Evolutionary conservation across 2,113 vertebrate species (phyloP).

Genomic region (Aleadryas rufinucha): DNA sequence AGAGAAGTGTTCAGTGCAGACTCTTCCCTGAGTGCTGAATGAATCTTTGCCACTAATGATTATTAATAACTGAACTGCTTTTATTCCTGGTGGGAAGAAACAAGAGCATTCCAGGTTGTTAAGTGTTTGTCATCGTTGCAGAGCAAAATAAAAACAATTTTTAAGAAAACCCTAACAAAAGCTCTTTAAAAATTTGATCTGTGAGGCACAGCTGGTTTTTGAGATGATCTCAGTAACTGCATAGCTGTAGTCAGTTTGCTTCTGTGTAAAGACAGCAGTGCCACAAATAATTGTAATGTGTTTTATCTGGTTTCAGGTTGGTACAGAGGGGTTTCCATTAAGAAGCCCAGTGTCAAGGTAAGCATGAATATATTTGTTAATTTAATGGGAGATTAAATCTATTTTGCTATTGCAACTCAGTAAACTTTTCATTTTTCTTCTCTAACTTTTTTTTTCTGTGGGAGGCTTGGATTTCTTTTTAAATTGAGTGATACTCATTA

Average conservation of each 20-base stretch:
- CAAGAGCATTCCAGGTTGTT: neutral
- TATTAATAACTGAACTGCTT: neutral
- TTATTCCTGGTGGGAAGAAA: neutral
- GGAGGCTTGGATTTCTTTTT: neutral
- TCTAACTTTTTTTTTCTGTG: neutral
- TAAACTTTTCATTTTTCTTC: neutral
- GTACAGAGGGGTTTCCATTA: slow-evolving; percentile 92
- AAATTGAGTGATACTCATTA: neutral
- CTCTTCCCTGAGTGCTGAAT: neutral
- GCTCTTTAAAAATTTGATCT: neutral
- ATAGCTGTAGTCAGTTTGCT: neutral
- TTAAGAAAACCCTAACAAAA: neutral
- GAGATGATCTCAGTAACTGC: neutral
- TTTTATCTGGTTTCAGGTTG: slow-evolving; percentile 83
- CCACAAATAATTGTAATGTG: neutral
- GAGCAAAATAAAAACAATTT: neutral
- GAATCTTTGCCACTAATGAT: neutral
- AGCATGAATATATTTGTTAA: neutral
- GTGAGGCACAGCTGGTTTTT: neutral
- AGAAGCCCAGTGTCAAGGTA: slow-evolving; percentile 92
- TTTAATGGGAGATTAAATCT: neutral
- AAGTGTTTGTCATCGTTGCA: neutral
- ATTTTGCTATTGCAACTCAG: neutral
- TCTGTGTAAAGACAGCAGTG: neutral
- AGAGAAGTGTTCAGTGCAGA: neutral